Conservation (phyloP, 2,888 invertebrate species). For the Philhelius pedissequus region DNA sequence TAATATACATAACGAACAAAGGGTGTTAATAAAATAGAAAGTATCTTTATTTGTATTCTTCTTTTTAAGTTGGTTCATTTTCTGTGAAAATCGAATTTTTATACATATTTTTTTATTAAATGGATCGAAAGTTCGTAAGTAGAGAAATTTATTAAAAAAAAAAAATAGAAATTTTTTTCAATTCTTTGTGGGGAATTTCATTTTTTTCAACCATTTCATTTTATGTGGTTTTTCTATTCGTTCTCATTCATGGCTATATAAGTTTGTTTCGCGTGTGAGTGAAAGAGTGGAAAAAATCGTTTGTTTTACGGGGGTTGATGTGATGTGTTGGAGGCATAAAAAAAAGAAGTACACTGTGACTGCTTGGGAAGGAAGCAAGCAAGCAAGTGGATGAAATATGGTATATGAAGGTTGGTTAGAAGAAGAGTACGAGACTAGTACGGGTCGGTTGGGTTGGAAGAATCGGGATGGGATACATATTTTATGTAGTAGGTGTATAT, state of each 20-base stretch:
- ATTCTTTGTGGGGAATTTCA: slow-evolving; percentile 26
- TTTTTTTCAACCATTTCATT: slow-evolving; percentile 23
- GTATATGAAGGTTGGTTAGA: background rate
- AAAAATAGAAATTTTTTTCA: slow-evolving; percentile 20
- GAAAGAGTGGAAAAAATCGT: slow-evolving; percentile 3
- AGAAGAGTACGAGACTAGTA: background rate
- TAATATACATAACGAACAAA: slow-evolving; percentile 51
- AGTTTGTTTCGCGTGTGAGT: slow-evolving; percentile 31
- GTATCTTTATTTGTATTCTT: background rate
- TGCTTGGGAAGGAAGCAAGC: no score
- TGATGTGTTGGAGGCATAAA: background rate
- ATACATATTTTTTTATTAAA: background rate
- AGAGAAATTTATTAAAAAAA: slow-evolving; percentile 35
- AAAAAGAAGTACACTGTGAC: background rate
- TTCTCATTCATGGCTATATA: background rate
- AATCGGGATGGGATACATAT: background rate
- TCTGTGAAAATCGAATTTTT: background rate
- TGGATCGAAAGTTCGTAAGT: slow-evolving; percentile 46
- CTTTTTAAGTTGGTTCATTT: background rate
- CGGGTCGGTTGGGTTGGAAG: background rate
- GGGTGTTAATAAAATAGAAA: slow-evolving; percentile 25
- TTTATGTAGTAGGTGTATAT: no score
- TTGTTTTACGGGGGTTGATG: background rate
- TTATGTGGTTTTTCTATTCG: background rate
- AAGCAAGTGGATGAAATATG: slow-evolving; percentile 42